A percentile compares a stretch with the other conserved stretches of the same genome.
Evolutionary conservation across 2,797 vertebrate genomes (phyloP).

Genomic region (Enteromius anoplus): DNA sequence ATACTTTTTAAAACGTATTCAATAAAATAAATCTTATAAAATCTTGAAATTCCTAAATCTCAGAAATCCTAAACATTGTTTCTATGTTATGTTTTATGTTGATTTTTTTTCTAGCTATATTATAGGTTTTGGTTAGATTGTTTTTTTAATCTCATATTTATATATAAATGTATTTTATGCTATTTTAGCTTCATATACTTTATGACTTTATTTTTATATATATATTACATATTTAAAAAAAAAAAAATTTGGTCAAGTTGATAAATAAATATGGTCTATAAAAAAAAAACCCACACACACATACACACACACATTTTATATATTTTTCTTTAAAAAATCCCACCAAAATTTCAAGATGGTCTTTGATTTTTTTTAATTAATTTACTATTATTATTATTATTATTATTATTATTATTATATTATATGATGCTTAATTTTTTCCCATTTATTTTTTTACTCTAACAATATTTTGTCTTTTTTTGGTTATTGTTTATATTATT

Average conservation of each 20-base stretch:
- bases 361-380: background rate
- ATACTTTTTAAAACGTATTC: background rate
- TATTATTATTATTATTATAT: background rate
- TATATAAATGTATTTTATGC: background rate
- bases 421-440: background rate
- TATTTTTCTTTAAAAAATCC: no score
- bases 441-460: background rate
- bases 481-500: background rate
- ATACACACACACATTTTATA: no score
- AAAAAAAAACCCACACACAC: no score
- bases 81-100: background rate
- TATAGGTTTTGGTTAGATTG: background rate
- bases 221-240: background rate
- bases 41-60: no score
- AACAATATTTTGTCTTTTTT: background rate
- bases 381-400: background rate
- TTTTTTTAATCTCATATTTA: background rate
- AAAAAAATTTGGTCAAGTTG: background rate
- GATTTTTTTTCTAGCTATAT: background rate
- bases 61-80: no score
- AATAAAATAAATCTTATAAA: no score
- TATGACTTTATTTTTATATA: background rate
- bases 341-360: background rate
- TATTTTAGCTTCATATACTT: background rate
- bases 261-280: no score